Conservation (phyloP, 2,797 vertebrate species). For the Syngnathus acus region DNA sequence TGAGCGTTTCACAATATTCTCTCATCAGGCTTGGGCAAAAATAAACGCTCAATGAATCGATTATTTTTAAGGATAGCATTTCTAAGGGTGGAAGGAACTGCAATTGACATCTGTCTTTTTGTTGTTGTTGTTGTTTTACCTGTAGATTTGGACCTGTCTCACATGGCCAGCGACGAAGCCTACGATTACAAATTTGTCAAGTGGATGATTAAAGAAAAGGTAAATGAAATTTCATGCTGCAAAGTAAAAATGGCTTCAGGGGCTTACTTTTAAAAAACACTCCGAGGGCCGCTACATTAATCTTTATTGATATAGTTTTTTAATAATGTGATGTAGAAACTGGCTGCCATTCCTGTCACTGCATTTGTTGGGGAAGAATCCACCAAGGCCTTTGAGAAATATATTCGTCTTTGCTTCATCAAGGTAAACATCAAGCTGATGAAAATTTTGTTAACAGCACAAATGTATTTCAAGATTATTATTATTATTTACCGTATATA, state of each 20-base stretch:
- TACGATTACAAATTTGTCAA: slow-evolving; percentile 94
- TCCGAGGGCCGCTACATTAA: not conserved
- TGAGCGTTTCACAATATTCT: too few species aligned
- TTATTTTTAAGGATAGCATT: not conserved
- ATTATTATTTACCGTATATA: not conserved
- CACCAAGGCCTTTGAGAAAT: slow-evolving; percentile 85
- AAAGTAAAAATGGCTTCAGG: not conserved
- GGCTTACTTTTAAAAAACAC: not conserved
- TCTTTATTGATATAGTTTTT: not conserved
- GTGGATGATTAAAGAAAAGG: slow-evolving; percentile 96
- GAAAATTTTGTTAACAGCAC: not conserved
- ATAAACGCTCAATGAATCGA: not conserved
- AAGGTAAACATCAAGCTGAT: slow-evolving; percentile 73
- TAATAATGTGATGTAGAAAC: slow-evolving; percentile 70
- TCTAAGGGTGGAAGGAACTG: not conserved
- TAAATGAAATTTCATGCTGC: slow-evolving; percentile 19
- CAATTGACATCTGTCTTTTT: not conserved
- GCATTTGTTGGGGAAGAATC: slow-evolving; percentile 83
- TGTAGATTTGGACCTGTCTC: slow-evolving; percentile 81
- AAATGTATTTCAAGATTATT: not conserved
- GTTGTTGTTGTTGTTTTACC: not conserved
- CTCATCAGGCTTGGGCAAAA: not conserved
- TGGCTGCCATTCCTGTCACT: slow-evolving; percentile 89
- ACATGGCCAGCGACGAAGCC: slow-evolving; percentile 68
- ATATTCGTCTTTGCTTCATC: slow-evolving; percentile 93